These are phyloP conservation scores for Ophthalmolycus amberensis DNA, from an alignment of 2,113 vertebrate genomes.

Conservation along the genomic window DNA sequence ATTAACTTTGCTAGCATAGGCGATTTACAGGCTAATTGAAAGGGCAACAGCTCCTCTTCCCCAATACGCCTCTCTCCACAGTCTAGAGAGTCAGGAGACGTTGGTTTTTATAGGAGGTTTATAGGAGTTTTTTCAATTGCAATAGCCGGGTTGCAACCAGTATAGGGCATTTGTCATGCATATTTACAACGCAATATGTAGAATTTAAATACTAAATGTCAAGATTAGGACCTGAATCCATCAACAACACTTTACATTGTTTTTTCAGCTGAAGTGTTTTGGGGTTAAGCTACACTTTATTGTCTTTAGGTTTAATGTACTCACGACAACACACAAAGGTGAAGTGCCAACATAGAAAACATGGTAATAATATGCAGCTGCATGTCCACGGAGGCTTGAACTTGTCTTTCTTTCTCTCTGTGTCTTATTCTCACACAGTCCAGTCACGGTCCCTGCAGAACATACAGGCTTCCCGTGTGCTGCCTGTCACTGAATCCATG, in stretches of 20 bases:
- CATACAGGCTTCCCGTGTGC: conserved; percentile 86
- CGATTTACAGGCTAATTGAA: too few species aligned
- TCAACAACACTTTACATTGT: too few species aligned
- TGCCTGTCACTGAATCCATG: conserved; percentile 55
- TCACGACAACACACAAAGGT: not conserved
- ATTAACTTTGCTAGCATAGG: too few species aligned
- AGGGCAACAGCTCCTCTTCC: too few species aligned
- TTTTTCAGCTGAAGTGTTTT: too few species aligned
- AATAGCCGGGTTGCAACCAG: not conserved
- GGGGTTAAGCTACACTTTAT: not conserved
- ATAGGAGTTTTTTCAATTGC: not conserved
- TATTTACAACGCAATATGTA: too few species aligned
- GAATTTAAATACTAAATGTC: too few species aligned
- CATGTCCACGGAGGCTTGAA: conserved; percentile 7
- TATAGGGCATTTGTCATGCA: not conserved
- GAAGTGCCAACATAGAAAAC: not conserved
- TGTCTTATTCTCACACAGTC: conserved; percentile 79
- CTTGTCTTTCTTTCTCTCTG: not conserved
- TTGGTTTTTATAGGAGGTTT: too few species aligned
- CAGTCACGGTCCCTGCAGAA: conserved; percentile 95
- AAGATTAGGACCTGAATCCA: too few species aligned
- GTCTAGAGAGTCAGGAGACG: too few species aligned
- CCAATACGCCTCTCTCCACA: too few species aligned
- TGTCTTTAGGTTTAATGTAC: not conserved
- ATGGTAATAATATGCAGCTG: not conserved